Conservation (phyloP, 1,140 invertebrate species). For the Ceratina calcarata region DNA sequence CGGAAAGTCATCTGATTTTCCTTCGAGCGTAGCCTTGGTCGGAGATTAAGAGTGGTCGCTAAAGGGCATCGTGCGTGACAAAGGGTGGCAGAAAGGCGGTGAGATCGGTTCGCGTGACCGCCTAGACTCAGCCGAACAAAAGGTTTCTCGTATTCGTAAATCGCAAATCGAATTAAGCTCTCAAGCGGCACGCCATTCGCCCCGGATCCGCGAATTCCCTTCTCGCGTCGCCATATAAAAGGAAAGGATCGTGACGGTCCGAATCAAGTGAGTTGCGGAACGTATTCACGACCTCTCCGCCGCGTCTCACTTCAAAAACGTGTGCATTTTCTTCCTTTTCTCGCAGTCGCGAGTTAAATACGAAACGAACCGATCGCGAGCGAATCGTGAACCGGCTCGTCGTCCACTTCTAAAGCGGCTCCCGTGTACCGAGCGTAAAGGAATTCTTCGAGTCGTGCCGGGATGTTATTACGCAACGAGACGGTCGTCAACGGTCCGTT, state of each 20-base stretch:
- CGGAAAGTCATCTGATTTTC: no score
- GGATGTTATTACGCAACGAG: conserved; percentile 70
- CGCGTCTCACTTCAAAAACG: conserved; percentile 77
- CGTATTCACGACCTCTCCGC: conserved; percentile 67
- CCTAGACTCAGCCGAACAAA: conserved; percentile 73
- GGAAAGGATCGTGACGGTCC: conserved; percentile 62
- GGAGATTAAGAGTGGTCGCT: conserved; percentile 29
- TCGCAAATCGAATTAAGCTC: conserved; percentile 79
- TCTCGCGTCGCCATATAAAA: conserved; percentile 73
- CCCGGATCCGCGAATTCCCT: conserved; percentile 57
- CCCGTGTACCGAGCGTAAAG: conserved; percentile 16
- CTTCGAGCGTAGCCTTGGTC: conserved; percentile 6
- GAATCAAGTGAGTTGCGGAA: conserved; percentile 78
- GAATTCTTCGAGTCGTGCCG: conserved; percentile 29
- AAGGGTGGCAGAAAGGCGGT: not conserved
- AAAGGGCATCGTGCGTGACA: conserved; percentile 31
- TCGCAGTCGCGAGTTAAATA: conserved; percentile 4
- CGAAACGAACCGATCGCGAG: not conserved
- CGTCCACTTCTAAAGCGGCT: not conserved
- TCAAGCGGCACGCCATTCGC: conserved; percentile 76
- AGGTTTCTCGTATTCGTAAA: conserved; percentile 76
- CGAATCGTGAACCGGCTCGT: no score
- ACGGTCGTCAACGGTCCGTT: conserved; percentile 70
- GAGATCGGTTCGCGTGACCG: conserved; percentile 72
- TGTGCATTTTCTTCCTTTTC: conserved; percentile 10